phyloP scores from a whole-genome alignment of 2,113 vertebrate species.

The Cervus canadensis region DNA sequence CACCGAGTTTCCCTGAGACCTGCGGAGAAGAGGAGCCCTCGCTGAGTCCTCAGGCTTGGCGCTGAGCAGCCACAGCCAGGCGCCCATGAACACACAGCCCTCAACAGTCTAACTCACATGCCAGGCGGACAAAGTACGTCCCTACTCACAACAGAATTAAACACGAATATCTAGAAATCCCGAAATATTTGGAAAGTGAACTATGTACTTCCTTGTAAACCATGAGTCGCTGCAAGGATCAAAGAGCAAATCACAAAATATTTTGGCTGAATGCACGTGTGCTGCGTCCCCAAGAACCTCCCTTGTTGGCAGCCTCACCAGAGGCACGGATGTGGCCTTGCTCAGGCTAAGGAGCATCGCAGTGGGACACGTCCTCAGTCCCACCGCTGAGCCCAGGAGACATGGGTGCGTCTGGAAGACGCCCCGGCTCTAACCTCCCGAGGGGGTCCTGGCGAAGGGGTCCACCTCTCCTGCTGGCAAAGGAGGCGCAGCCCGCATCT shows the following conservation, averaged over 20 bases:
- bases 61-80: background rate
- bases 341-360: accelerated
- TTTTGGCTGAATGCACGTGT: background rate
- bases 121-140: accelerated
- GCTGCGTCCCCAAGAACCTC: accelerated
- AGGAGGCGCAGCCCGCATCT: accelerated
- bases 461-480: background rate
- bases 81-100: accelerated
- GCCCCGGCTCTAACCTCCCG: background rate
- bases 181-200: background rate
- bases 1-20: accelerated
- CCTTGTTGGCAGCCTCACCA: accelerated
- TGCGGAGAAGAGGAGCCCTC: background rate
- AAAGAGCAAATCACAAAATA: background rate
- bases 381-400: background rate
- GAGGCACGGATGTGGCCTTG: accelerated
- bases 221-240: background rate
- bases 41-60: background rate
- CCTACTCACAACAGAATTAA: background rate
- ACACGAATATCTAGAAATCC: background rate
- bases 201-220: background rate
- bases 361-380: accelerated
- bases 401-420: background rate
- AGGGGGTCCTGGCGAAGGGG: accelerated
- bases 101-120: accelerated